Evolutionary conservation across 2,113 vertebrate species (phyloP).

Genomic region (Saguinus imperator): DNA sequence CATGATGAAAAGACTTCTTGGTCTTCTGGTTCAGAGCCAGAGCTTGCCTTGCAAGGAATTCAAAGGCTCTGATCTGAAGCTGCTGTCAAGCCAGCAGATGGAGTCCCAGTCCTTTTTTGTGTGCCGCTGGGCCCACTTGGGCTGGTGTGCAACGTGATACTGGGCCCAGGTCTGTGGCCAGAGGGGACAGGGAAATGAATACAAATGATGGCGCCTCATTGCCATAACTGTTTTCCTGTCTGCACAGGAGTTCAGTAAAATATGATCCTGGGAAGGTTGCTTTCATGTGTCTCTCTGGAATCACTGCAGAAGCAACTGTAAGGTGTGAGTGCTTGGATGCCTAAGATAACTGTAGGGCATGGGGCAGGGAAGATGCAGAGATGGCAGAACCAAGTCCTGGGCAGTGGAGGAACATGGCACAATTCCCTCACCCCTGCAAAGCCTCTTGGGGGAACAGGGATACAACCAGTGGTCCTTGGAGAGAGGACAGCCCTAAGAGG

Average conservation of each 20-base stretch:
- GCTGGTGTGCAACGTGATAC: not conserved
- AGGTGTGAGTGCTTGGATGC: not conserved
- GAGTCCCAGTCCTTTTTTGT: constrained; percentile 67
- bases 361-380: not conserved
- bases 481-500: constrained; percentile 41
- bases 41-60: constrained; percentile 26
- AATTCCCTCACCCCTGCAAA: not conserved
- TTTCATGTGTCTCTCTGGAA: constrained; percentile 19
- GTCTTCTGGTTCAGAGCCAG: constrained; percentile 52
- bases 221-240: constrained; percentile 44
- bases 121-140: constrained; percentile 23
- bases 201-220: constrained; percentile 20
- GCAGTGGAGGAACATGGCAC: not conserved
- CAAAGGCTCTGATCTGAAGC: constrained; percentile 16
- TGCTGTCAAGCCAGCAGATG: constrained; percentile 74
- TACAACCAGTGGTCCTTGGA: constrained; percentile 5
- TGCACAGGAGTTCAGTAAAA: constrained; percentile 47
- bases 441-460: not conserved
- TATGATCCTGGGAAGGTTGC: constrained; percentile 15
- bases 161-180: not conserved
- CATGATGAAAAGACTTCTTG: constrained; percentile 35
- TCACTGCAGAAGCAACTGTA: constrained; percentile 31
- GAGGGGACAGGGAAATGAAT: constrained; percentile 50
- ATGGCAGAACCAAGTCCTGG: constrained; percentile 20
- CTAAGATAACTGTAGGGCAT: not conserved